Evolutionary conservation across 1,140 invertebrate species (phyloP), one percentile per base, ranked within the genome.

Genomic region (Drosophila mojavensis): DNA sequence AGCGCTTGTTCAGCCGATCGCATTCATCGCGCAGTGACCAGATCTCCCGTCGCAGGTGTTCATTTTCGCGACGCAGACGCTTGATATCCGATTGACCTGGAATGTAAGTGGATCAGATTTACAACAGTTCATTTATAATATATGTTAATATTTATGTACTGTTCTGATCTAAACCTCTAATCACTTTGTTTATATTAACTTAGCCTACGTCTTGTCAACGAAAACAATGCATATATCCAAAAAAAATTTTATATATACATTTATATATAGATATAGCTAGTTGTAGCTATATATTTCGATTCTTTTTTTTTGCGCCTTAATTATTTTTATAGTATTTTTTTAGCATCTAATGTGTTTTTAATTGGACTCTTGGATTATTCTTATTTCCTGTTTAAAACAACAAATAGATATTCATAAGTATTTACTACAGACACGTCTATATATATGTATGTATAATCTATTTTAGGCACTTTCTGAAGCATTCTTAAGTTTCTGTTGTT

Each of bases 1-100:
- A 90, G 10, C 88, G 78, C 73, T 95, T 95, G 92, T 97, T 97
- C 61, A 98, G 93, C 65, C 96, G 94, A 86, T 97, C 97, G 91
- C 97, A 97, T 91, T 98, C 97, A 89, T 98, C 97, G 48, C 97
- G 93, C 47, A 98, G 93, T 43, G 95, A 95, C 94, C 97, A 97
- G 90, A 98, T 97, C 92, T 98, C 97, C 41, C 96, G 93, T 72
- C 96, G 95, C 28, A 98, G 93, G 89, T 97, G 96, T 78, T 98
- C 97, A 93, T 98, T 98, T 89, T 98, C 97, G 43, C 95, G 94
- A 59, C 96, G 95, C 67, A 98, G 91, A 91, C 97, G 97, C 92
- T 97, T 97, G 63, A 97, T 97, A 86, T 98, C 97, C 78, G 95
- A 96, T 92, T 98, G 97, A 78, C 97, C 97, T 97, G 93, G 33